Evolutionary conservation across 2,888 invertebrate species (phyloP).

Genomic region (Synergus gifuensis): DNA sequence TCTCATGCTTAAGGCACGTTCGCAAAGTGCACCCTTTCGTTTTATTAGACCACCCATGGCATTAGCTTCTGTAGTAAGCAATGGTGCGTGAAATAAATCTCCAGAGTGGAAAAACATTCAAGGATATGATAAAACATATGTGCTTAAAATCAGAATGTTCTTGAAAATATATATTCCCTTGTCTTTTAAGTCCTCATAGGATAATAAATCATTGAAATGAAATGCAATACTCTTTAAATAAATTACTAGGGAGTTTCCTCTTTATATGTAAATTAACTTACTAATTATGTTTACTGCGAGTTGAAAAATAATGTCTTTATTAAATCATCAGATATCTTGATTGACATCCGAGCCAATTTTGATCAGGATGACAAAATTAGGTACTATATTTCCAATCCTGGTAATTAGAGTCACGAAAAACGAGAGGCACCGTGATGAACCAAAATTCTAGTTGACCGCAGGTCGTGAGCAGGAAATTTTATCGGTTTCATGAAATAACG

Average conservation of each 20-base stretch:
- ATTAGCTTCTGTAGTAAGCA: conserved; percentile 11
- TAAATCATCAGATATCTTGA: not conserved
- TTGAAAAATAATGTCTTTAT: not conserved
- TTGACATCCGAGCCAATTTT: not conserved
- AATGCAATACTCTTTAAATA: too few species aligned
- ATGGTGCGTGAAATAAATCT: not conserved
- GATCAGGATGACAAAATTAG: not conserved
- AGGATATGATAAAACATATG: not conserved
- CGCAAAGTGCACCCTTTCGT: conserved; percentile 32
- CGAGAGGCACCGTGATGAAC: too few species aligned
- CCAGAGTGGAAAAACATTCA: not conserved
- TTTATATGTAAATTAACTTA: not conserved
- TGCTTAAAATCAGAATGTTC: too few species aligned
- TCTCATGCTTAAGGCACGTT: not conserved
- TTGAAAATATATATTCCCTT: too few species aligned
- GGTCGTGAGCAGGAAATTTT: not conserved
- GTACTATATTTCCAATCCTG: not conserved
- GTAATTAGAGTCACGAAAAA: not conserved
- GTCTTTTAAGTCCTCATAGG: too few species aligned
- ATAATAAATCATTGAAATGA: too few species aligned
- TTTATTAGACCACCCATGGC: conserved; percentile 8
- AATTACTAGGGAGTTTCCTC: too few species aligned
- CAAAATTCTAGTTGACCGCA: not conserved
- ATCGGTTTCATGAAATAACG: not conserved
- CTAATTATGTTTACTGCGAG: not conserved